Evolutionary conservation across 1,140 invertebrate species (phyloP).

Genomic region (Drosophila navojoa): DNA sequence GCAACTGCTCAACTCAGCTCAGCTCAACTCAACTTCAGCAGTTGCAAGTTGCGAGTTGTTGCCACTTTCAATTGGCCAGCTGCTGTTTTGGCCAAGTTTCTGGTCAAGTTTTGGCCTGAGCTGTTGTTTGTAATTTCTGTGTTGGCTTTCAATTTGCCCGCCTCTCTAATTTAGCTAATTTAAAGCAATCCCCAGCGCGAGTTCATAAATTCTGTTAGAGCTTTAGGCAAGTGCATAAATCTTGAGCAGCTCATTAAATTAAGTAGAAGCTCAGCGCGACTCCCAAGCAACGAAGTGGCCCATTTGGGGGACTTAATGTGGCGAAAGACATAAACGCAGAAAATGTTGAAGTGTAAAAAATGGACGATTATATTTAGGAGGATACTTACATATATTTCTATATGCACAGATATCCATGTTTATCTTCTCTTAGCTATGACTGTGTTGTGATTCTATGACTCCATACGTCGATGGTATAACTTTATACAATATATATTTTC

Average conservation of each 20-base stretch:
- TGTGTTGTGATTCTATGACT: too few relatives aligned
- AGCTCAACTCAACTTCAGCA: background rate
- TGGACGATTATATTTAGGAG: too few relatives aligned
- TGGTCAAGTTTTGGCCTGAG: conserved; percentile 12
- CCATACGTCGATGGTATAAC: too few relatives aligned
- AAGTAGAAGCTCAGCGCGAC: background rate
- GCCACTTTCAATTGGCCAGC: conserved; percentile 32
- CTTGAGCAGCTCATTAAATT: conserved; percentile 13
- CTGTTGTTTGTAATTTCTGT: conserved; percentile 19
- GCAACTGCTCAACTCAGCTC: conserved; percentile 3
- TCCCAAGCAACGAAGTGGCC: background rate
- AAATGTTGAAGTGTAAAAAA: background rate
- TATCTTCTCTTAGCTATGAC: too few relatives aligned
- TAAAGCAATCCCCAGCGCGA: conserved; percentile 21
- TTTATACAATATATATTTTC: too few relatives aligned
- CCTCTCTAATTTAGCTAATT: conserved; percentile 20
- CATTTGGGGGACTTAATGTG: background rate
- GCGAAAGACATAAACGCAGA: background rate
- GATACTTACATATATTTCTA: background rate
- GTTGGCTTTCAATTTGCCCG: conserved; percentile 34
- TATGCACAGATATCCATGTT: background rate
- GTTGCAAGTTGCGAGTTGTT: conserved; percentile 15
- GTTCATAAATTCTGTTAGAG: conserved; percentile 28
- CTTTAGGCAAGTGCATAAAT: conserved; percentile 11
- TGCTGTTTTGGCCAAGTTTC: conserved; percentile 12